Evolutionary conservation across 2,113 vertebrate species (phyloP), one percentile per base, ranked within the genome.

Genomic region (Anseranas semipalmata): DNA sequence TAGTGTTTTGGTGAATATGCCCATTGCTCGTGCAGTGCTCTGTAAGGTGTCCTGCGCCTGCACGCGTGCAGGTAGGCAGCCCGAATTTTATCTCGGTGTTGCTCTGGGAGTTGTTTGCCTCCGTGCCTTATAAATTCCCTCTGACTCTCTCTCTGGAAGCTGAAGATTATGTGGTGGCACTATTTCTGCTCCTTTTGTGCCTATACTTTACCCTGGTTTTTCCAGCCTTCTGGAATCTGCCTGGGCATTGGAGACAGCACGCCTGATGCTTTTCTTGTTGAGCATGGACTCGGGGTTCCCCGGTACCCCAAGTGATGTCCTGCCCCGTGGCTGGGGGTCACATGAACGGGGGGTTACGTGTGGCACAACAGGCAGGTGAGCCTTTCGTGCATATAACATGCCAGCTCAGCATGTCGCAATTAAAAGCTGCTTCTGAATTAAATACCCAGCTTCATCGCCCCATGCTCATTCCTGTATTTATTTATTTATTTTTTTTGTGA

Each of bases 101-200:
- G 35, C 28, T 76, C 43, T 67, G 56, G 45, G 37, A 71, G 25
- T 72, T 48, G 8, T 77, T 32, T 80, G 67, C 10, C n/a, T 62
- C 43, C 53, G 21, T 43, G 67, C 80, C 55, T 45, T 70, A 3
- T 39, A 53, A 68, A 83, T 82, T 88, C 71, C 9, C 25, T 75
- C 10, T 63, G 32, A 43, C 35, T 88, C 30, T n/a, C 12, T 27
- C 39, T 53, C 5, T 0, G 2, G 41, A 53, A 83, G 74, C 85
- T 78, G 66, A 85, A 50, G 82, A 24, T 9, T 18, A 25, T 21
- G 45, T 88, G 25, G n/a, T 1, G 7, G 45, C 4, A 16, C 37
- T 86, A 2, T 70, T 92, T 82, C 88, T 67, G 28, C 50, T 93
- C n/a, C 27, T 90, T 88, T 59, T 76, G 45, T 88, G 63, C 41